Base-by-base conservation (phyloP, 2,797 vertebrate genomes). In the Diglossa cyanea region DNA sequence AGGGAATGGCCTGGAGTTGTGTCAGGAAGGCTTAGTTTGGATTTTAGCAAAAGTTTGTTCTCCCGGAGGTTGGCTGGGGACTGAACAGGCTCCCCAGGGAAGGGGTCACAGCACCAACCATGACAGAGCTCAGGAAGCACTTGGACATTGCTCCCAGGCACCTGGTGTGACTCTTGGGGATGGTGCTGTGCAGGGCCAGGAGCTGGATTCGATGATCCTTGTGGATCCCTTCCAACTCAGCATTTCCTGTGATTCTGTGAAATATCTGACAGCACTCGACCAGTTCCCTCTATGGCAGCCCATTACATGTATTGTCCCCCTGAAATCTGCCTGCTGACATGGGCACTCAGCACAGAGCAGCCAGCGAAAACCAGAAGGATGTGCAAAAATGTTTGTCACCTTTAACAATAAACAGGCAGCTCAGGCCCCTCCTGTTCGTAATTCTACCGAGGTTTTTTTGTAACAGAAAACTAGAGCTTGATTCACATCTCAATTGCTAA, bases 191-290 rank as follows among this genome's bases (percentile, higher is more conserved):
- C 13, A 21, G 10, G 30, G 24, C 30, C 30, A 39, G 33, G 72
- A 40, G 30, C 1, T 68, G 33, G 20, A 33, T 25, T 40, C 0
- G 0, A 47, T 26, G 40, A 61, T 47, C 25, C 20, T 70, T 47
- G 33, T 40, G 40, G 17, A 24, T 47, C 40, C 30, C 13, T 54
- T 40, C 25, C 48, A 77, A 10, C 6, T 26, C 40, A 35, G 20
- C 30, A 33, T 47, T 54, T 70, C 33, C 63, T 61, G 30, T 40
- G 55, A 47, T 40, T 61, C 33, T 61, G 40, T 47, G 48, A 79
- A 63, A 86, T 89, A 66, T 51, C 48, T 72, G 47, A 39, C 26
- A 50, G 11, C 23, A 7, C 47, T 74, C 40, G n/a, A 74, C 24
- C 40, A 54, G 25, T 44, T 84, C 25, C 37, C 31, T 9, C 5